Percentiles rank a stretch among this genome's conserved stretches.
phyloP scores from a whole-genome alignment of 2,797 vertebrate species.

The Malacoctenus gilli region DNA sequence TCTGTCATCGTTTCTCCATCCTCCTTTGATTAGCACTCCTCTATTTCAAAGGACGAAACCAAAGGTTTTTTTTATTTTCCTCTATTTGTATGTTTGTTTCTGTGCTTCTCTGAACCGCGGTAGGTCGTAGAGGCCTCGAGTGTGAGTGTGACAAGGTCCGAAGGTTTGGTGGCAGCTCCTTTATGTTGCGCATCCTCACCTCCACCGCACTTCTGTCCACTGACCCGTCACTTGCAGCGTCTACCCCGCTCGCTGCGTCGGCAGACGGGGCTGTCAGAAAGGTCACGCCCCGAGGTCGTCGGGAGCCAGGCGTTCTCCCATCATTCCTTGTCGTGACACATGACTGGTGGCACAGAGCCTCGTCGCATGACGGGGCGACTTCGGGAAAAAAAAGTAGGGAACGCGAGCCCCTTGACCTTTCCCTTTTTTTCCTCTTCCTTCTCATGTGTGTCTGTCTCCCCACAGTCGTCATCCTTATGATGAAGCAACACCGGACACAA shows the following conservation, averaged over 20 bases:
- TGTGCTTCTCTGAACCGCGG: constrained; percentile 3
- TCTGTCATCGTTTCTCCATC: too few species aligned
- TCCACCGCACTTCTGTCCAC: constrained; percentile 20
- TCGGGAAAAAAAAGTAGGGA: constrained; percentile 44
- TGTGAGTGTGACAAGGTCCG: constrained; percentile 17
- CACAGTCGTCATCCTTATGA: neutral
- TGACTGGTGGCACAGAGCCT: constrained; percentile 54
- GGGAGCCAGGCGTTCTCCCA: constrained; percentile 35
- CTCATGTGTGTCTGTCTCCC: neutral
- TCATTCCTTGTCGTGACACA: constrained; percentile 65
- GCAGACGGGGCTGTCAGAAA: constrained; percentile 63
- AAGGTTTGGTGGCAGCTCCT: constrained; percentile 8
- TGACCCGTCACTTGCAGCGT: constrained; percentile 46
- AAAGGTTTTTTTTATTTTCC: too few species aligned
- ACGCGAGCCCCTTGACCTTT: constrained; percentile 54
- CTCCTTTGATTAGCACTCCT: too few species aligned
- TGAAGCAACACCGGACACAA: neutral
- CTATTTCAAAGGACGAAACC: too few species aligned
- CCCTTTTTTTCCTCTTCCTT: constrained; percentile 7
- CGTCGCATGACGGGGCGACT: constrained; percentile 39
- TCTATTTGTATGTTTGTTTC: too few species aligned
- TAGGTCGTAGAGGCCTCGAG: constrained; percentile 1
- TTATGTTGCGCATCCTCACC: constrained; percentile 5
- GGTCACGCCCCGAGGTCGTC: constrained; percentile 56
- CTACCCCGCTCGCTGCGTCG: constrained; percentile 34